Conservation (phyloP, 1,140 invertebrate genomes). For the Dinoponera quadriceps region DNA sequence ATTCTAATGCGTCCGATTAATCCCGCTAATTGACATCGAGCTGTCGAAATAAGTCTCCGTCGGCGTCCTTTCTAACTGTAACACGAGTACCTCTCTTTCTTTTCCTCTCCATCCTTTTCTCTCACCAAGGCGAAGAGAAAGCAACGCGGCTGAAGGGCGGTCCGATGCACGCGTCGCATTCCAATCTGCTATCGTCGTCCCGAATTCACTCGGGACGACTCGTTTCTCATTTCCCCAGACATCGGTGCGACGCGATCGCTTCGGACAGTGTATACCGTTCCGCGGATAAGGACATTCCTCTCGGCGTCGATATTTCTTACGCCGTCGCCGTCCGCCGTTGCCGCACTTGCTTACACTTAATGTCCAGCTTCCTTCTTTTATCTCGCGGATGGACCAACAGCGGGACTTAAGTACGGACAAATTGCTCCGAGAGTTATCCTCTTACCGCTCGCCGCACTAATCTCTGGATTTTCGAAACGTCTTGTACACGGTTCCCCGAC, state of each 20-base stretch:
- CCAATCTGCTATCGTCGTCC: constrained; percentile 47
- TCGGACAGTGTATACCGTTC: constrained; percentile 41
- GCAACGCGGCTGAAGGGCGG: constrained; percentile 20
- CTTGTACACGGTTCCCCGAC: constrained; percentile 8
- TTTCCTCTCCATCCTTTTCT: too few species aligned
- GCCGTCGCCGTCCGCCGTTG: not conserved
- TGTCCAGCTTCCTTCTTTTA: constrained; percentile 51
- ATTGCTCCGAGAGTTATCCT: constrained; percentile 50
- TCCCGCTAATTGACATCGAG: constrained; percentile 23
- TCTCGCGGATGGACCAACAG: constrained; percentile 46
- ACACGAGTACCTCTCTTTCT: constrained; percentile 16
- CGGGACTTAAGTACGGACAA: constrained; percentile 51
- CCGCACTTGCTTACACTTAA: constrained; percentile 34
- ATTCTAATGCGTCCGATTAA: not conserved
- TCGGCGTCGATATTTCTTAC: constrained; percentile 20
- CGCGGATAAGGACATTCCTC: constrained; percentile 22
- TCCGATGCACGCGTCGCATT: constrained; percentile 56
- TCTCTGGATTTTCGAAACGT: constrained; percentile 58
- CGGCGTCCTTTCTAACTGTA: constrained; percentile 12
- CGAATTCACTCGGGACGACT: constrained; percentile 50
- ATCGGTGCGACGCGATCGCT: not conserved
- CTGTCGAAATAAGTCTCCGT: constrained; percentile 31
- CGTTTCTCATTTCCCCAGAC: constrained; percentile 47
- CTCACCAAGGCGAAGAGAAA: constrained; percentile 49
- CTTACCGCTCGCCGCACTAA: constrained; percentile 50